Conservation (phyloP, 2,888 invertebrate species). For the Uloborus plumipes region DNA sequence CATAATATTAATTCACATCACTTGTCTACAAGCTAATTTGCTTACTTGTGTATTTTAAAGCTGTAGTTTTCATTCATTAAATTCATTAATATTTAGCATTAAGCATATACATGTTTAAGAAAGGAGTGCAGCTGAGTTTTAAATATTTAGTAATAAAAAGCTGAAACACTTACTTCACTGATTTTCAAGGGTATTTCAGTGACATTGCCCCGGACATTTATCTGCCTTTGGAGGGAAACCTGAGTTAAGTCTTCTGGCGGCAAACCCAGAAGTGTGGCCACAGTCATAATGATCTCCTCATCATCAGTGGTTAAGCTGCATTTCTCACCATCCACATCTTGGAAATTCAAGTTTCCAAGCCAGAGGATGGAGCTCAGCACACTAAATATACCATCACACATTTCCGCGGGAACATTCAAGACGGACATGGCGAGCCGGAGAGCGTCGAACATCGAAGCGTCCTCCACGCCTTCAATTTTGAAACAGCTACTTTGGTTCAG, state of each 20-base stretch:
- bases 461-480: conserved; percentile 78
- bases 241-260: conserved; percentile 82
- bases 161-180: conserved; percentile 78
- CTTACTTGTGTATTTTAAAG: no score
- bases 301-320: conserved; percentile 82
- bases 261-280: conserved; percentile 82
- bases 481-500: conserved; percentile 81
- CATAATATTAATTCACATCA: no score
- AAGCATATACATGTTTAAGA: no score
- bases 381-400: conserved; percentile 90
- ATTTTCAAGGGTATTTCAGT: conserved; percentile 91
- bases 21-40: no score
- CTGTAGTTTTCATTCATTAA: no score
- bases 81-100: no score
- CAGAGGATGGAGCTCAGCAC: conserved; percentile 90
- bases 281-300: conserved; percentile 80
- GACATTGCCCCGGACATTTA: conserved; percentile 92
- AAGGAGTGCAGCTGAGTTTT: no score
- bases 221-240: conserved; percentile 83
- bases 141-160: no score
- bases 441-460: conserved; percentile 83
- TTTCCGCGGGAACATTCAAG: conserved; percentile 78
- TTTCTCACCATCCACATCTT: conserved; percentile 89
- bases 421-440: conserved; percentile 89
- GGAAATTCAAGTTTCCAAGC: conserved; percentile 89